Conservation (phyloP, 2,797 vertebrate species). For the Tragopan temminckii region DNA sequence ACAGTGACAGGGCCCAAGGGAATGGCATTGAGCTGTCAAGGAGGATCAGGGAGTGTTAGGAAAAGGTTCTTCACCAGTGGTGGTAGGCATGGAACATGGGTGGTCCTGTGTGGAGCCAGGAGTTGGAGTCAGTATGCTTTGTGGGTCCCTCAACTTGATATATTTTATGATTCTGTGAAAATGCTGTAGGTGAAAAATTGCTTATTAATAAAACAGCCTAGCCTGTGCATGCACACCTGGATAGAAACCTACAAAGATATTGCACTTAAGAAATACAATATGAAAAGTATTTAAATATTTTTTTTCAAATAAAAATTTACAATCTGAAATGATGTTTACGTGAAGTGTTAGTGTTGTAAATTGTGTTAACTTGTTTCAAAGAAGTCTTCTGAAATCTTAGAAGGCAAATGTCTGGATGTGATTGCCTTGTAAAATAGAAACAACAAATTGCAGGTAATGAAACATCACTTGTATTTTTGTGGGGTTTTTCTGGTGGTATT, state of each 20-base stretch:
- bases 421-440: not conserved
- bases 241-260: not conserved
- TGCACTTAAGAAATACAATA: not conserved
- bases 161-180: not conserved
- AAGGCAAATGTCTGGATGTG: not conserved
- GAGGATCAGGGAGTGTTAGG: not conserved
- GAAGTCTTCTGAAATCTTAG: not conserved
- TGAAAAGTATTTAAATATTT: not conserved
- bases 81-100: not conserved
- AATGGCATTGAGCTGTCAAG: not conserved
- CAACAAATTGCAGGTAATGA: not conserved
- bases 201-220: fast-evolving
- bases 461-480: not conserved
- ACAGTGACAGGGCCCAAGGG: not conserved
- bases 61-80: not conserved
- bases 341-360: not conserved
- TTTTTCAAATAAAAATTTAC: not conserved
- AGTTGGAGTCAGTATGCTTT: not conserved
- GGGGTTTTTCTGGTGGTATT: not conserved
- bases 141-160: not conserved
- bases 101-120: not conserved
- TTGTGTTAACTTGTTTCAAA: not conserved
- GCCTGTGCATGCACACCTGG: not conserved
- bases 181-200: not conserved
- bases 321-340: not conserved